These are phyloP conservation scores for Endomychus coccineus DNA, from an alignment of 2,888 invertebrate species.

Conservation along the genomic window DNA sequence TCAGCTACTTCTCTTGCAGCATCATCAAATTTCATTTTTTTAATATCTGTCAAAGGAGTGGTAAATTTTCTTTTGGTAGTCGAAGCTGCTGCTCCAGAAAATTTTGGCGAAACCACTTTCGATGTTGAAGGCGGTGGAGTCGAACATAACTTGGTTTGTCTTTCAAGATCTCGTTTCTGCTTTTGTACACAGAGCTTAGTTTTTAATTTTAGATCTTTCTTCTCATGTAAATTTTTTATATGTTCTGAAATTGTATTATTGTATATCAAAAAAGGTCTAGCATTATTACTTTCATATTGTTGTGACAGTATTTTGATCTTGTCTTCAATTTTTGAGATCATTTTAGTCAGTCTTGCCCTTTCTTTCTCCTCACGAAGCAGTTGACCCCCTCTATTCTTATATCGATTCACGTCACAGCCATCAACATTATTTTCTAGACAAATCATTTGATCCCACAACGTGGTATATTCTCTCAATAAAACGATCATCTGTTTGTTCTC, in stretches of 20 bases:
- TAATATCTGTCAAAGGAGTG: constrained; percentile 4
- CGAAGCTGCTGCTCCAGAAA: neutral
- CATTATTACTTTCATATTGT: constrained; percentile 49
- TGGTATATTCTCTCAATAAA: constrained; percentile 57
- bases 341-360: constrained; percentile 64
- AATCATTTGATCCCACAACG: constrained; percentile 67
- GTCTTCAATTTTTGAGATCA: constrained; percentile 67
- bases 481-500: constrained; percentile 58
- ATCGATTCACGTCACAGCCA: constrained; percentile 49
- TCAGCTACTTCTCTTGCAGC: no score
- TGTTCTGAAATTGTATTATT: constrained; percentile 56
- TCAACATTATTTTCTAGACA: constrained; percentile 63
- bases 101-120: constrained; percentile 3
- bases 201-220: constrained; percentile 51
- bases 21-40: constrained; percentile 8
- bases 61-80: constrained; percentile 6
- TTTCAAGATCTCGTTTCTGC: constrained; percentile 35
- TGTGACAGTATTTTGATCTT: constrained; percentile 52
- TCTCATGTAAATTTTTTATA: constrained; percentile 56
- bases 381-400: constrained; percentile 81
- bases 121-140: constrained; percentile 21
- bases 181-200: constrained; percentile 50
- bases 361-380: constrained; percentile 80
- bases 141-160: constrained; percentile 18
- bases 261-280: constrained; percentile 52